Conservation (phyloP, 2,888 invertebrate species). For the Tanytarsus gracilentus region DNA sequence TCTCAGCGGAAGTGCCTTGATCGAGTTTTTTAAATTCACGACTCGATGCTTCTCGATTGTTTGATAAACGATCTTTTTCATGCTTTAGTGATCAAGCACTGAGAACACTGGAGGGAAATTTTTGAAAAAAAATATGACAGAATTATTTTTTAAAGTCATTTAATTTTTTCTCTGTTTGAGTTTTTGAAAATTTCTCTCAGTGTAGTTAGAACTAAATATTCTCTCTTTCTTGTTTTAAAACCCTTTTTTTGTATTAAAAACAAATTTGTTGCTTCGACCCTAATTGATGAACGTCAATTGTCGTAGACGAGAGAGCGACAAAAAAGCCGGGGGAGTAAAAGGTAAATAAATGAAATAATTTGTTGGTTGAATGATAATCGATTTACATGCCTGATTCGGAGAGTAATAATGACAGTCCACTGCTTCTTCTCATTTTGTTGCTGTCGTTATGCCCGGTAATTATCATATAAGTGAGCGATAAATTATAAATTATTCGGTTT, state of each 20-base stretch:
- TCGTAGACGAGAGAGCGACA: neutral
- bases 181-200: too few relatives aligned
- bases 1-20: slow-evolving; percentile 13
- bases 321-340: neutral
- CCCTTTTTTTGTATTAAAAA: neutral
- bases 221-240: neutral
- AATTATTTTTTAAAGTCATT: too few relatives aligned
- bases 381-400: slow-evolving; percentile 28
- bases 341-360: slow-evolving; percentile 5
- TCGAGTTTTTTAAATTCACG: slow-evolving; percentile 13
- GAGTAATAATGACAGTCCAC: slow-evolving; percentile 26
- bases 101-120: neutral
- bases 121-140: too few relatives aligned
- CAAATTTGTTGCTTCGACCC: neutral
- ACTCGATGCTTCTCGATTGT: slow-evolving; percentile 15
- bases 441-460: neutral
- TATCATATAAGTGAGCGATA: slow-evolving; percentile 20
- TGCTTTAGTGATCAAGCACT: slow-evolving; percentile 11
- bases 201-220: too few relatives aligned
- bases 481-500: slow-evolving; percentile 24
- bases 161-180: too few relatives aligned
- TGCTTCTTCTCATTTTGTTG: too few relatives aligned
- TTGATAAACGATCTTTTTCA: slow-evolving; percentile 10
- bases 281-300: too few relatives aligned
- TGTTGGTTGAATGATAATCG: slow-evolving; percentile 27